phyloP scores from a whole-genome alignment of 2,888 invertebrate species.

The Chamaedrilus cognettii region DNA sequence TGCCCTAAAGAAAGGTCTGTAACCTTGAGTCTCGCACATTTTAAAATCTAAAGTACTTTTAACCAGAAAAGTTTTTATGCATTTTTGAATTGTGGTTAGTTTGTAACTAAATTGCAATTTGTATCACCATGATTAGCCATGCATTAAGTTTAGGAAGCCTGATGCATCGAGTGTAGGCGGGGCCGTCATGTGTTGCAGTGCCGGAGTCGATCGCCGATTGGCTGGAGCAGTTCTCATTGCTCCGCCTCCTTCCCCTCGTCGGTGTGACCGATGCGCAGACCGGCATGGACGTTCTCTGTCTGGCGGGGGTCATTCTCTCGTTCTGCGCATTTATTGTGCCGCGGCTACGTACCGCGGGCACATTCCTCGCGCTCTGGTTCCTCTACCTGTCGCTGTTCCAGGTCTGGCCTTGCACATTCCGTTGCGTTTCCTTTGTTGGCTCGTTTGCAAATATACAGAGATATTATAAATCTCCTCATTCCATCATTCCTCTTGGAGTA shows the following conservation, averaged over 20 bases:
- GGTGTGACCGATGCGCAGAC: constrained; percentile 68
- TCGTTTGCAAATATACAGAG: neutral
- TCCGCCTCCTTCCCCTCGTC: constrained; percentile 70
- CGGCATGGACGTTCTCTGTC: constrained; percentile 70
- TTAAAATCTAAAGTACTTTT: too few relatives aligned
- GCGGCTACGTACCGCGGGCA: constrained; percentile 61
- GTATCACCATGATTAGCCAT: too few relatives aligned
- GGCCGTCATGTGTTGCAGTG: too few relatives aligned
- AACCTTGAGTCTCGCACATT: too few relatives aligned
- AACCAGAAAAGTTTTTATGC: too few relatives aligned
- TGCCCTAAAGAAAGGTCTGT: constrained; percentile 50
- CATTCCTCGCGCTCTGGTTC: constrained; percentile 70
- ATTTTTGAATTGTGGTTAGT: too few relatives aligned
- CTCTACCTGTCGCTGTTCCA: constrained; percentile 74
- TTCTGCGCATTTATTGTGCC: constrained; percentile 66
- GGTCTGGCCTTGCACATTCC: constrained; percentile 58
- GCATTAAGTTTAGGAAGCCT: too few relatives aligned
- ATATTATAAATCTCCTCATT: neutral
- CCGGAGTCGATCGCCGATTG: constrained; percentile 41
- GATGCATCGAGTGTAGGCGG: too few relatives aligned
- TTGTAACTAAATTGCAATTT: too few relatives aligned
- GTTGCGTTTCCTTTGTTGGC: neutral
- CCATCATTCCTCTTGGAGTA: too few relatives aligned
- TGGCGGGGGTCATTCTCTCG: constrained; percentile 69
- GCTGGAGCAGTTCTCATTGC: constrained; percentile 66